phyloP scores from a whole-genome alignment of 2,888 invertebrate species.

The Apotomis betuletana region DNA sequence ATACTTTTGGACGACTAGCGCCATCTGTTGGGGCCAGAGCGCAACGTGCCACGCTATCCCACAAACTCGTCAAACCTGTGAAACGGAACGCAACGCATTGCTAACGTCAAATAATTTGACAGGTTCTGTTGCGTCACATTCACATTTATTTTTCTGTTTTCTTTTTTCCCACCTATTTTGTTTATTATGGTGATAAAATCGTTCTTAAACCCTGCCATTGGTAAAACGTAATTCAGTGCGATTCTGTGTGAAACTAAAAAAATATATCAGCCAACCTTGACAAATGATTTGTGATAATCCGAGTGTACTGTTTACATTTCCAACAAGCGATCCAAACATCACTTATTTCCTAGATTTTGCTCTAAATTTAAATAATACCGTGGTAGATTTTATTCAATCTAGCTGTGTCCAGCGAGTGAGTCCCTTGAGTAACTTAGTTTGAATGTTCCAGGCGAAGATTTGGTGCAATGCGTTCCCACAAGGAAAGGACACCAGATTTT shows the following conservation, averaged over 20 bases:
- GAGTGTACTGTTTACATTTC: slow-evolving; percentile 36
- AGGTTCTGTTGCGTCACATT: slow-evolving; percentile 60
- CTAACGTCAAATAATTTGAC: slow-evolving; percentile 47
- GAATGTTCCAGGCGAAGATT: slow-evolving; percentile 71
- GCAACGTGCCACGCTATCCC: slow-evolving; percentile 1
- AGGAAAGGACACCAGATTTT: slow-evolving; percentile 76
- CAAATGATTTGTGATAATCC: slow-evolving; percentile 8
- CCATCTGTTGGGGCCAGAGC: slow-evolving; percentile 12
- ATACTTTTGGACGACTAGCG: neutral
- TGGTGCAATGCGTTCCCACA: slow-evolving; percentile 77
- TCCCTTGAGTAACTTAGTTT: slow-evolving; percentile 20
- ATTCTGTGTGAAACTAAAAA: neutral
- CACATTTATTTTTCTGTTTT: slow-evolving; percentile 56
- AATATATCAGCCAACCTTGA: slow-evolving; percentile 4
- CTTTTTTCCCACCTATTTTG: slow-evolving; percentile 56
- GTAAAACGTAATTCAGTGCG: slow-evolving; percentile 4
- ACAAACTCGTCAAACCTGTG: slow-evolving; percentile 19
- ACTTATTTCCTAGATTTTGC: slow-evolving; percentile 1
- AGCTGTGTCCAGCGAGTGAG: neutral
- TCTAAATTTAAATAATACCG: slow-evolving; percentile 5
- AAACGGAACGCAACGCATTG: slow-evolving; percentile 25
- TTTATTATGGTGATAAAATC: slow-evolving; percentile 21
- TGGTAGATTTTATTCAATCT: neutral
- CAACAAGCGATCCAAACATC: slow-evolving; percentile 13
- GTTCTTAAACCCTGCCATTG: neutral